A percentile compares a stretch with the other conserved stretches of the same genome.
Evolutionary conservation across 2,797 vertebrate genomes (phyloP).

Genomic region (Monodelphis domestica): DNA sequence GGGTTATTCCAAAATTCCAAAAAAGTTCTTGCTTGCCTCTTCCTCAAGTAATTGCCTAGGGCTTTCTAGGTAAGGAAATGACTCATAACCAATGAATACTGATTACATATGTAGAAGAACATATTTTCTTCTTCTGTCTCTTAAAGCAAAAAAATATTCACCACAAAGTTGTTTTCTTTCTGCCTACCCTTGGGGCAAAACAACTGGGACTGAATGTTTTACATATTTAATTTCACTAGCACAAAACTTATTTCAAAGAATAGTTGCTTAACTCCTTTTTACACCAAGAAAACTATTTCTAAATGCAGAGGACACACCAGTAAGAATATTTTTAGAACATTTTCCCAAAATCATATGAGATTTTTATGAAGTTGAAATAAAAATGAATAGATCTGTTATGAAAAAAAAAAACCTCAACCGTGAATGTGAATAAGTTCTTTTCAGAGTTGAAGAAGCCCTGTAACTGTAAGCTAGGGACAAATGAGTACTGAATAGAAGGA

Average conservation of each 20-base stretch:
- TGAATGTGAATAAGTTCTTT: background rate
- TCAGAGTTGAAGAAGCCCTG: background rate
- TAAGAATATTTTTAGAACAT: background rate
- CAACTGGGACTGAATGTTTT: background rate
- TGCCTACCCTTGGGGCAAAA: background rate
- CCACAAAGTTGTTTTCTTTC: background rate
- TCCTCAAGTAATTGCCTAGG: background rate
- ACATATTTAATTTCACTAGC: background rate
- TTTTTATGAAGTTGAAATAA: background rate
- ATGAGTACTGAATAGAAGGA: background rate
- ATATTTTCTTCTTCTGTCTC: background rate
- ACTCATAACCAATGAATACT: background rate
- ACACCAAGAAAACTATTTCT: background rate
- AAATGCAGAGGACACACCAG: background rate
- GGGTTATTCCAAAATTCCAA: background rate
- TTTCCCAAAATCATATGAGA: constrained; percentile 2
- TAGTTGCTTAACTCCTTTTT: background rate
- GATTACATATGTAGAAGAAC: background rate
- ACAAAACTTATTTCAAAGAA: background rate
- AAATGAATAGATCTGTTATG: background rate
- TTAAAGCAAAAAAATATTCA: background rate
- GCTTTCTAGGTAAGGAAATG: background rate
- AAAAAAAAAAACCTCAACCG: background rate
- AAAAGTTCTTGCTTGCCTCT: background rate
- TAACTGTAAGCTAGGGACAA: background rate